Percentiles rank a stretch among this genome's conserved stretches.
Conservation (phyloP, 2,113 vertebrate species). For the Actinemys pallida region DNA sequence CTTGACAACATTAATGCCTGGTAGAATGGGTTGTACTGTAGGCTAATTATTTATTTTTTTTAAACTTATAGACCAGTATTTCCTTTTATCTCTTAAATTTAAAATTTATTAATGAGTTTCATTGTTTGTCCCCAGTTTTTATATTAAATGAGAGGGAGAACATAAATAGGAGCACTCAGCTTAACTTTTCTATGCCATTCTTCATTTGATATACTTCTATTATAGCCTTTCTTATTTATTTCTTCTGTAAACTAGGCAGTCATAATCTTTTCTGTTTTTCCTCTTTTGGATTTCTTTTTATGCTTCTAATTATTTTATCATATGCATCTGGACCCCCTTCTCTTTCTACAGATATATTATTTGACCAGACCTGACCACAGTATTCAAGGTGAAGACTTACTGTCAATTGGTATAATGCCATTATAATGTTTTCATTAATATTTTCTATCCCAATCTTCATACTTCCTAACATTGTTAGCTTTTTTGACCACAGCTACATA, state of each 20-base stretch:
- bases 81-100: not conserved
- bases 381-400: not conserved
- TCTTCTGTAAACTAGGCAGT: not conserved
- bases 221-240: not conserved
- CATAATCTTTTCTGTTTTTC: not conserved
- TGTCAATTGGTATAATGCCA: not conserved
- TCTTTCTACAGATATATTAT: not conserved
- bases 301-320: not conserved
- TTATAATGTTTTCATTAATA: not conserved
- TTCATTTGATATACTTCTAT: not conserved
- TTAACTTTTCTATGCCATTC: fast-evolving
- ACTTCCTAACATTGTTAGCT: not conserved
- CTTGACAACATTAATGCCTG: not conserved
- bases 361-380: not conserved
- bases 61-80: not conserved
- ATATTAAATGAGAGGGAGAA: not conserved
- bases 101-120: not conserved
- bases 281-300: no score
- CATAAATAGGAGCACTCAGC: not conserved
- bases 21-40: fast-evolving
- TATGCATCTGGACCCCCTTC: not conserved
- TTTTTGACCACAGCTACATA: not conserved
- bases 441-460: not conserved
- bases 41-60: not conserved
- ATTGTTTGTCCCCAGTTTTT: not conserved